Base-by-base conservation (phyloP, 2,888 invertebrate genomes). In the Trissoscelio sp. region DNA sequence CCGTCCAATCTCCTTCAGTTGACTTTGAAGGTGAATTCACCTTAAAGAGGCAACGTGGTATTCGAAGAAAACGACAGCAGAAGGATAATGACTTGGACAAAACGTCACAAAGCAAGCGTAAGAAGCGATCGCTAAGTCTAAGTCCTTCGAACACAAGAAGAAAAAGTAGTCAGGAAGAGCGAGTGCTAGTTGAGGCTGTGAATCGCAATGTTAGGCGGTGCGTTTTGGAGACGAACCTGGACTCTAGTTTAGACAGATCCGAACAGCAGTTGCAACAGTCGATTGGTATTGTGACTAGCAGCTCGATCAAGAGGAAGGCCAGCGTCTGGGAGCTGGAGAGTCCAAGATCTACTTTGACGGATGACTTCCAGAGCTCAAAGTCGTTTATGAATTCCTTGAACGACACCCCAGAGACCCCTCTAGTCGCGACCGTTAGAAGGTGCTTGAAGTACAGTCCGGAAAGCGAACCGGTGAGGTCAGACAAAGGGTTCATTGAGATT, bases 401-500 rank as follows among this genome's bases (percentile, higher is more conserved):
- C 11, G 86, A 87, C 28, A 91, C 90, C 0, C 90, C 91, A 9
- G 91, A 91, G 57, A 88, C 90, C 0, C 91, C 91, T 1, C 77
- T 91, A 16, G 88, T 91, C 4, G 91, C 91, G 0, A 91, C 91
- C 3, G 91, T 91, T 24, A 86, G 91, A 24, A 86, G 91, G 28
- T 91, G 91, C 62, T 81, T 91, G 48, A 91, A 91, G 67, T 91
- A 90, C 67, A 91, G 91, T 64, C 91, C 91, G 2, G 91, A 91
- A 69, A 84, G 42, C 37, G 89, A 89, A 24, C 82, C 79, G 2
- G 82, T 86, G 14, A 85, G 83, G 58, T 75, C 84, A 9, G 85
- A 84, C 22, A 83, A 87, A n/a, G 95, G 94, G 20, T 94, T 94
- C 2, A 93, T 95, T 85, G 95, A 95, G 86, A 91, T 95, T 86